These are phyloP conservation scores for Spongilla lacustris DNA, from an alignment of 37 sponge, comb jelly and placozoan genomes.

Conservation along the genomic window DNA sequence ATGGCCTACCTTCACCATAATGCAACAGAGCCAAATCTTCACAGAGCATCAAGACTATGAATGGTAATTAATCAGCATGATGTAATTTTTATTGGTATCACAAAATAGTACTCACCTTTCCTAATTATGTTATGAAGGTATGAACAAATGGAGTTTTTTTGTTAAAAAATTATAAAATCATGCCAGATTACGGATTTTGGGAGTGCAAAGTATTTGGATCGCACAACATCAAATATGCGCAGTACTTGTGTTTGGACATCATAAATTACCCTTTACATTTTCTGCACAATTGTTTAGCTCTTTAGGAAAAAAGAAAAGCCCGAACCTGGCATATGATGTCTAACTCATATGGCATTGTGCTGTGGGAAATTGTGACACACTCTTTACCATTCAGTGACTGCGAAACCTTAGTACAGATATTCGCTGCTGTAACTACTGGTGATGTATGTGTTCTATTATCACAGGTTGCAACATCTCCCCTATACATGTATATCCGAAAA, in stretches of 20 bases:
- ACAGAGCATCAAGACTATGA: not conserved
- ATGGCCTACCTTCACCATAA: not conserved
- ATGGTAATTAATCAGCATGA: not conserved
- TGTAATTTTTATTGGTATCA: not conserved
- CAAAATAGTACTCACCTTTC: not conserved
- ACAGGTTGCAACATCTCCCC: no score
- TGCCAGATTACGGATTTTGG: not conserved
- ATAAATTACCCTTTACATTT: not conserved
- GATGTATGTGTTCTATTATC: not conserved
- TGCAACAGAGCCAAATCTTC: not conserved
- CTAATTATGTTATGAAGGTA: not conserved
- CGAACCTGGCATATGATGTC: not conserved
- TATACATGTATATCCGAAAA: no score
- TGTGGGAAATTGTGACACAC: not conserved
- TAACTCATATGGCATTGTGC: not conserved
- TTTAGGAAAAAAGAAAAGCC: not conserved
- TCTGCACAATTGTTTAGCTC: not conserved
- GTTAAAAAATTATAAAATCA: no score
- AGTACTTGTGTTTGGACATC: not conserved
- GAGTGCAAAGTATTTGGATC: not conserved
- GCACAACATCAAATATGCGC: not conserved
- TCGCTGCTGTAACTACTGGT: not conserved
- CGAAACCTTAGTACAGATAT: not conserved
- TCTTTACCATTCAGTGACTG: not conserved
- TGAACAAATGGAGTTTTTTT: no score